Base-by-base conservation (phyloP, 2,113 vertebrate genomes). In the Panthera leo region DNA sequence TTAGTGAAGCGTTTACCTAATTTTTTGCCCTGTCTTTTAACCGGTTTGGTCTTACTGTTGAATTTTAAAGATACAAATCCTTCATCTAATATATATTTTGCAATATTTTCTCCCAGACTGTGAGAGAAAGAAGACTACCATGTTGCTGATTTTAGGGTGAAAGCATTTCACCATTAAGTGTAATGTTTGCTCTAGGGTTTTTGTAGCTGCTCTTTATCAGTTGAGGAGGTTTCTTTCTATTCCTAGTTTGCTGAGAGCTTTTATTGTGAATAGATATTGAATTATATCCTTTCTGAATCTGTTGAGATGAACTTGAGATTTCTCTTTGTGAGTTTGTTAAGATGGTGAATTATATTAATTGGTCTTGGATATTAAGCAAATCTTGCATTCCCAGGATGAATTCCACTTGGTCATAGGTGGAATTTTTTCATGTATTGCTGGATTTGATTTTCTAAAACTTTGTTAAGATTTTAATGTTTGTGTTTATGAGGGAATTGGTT, bases 221-320 rank as follows among this genome's bases (percentile, higher is more conserved):
- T 21, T 36, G n/a, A 96, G 39, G 87, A 85, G 36, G 31, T 90
- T 94, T 90, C 95, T 90, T 89, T 73, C 53, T 94, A 67, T 86
- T 65, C 18, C 31, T 53, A 73, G 55, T 91, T 86, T 96, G 73
- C 63, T 75, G 73, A 91, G 53, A 82, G 45, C 45, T 80, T 94
- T 91, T 67, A 36, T 73, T 36, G 34, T 86, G 55, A 91, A 82
- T 73, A 53, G 45, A 34, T 85, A 18, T 73, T 73, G 55, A 80
- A 71, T 67, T 48, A 39, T 83, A 42, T 82, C 82, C 18, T 87
- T 94, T 87, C 73, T 90, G 18, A 73, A 86, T 91, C 71, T 53
- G 80, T 79, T 65, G 45, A 94, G 73, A 91, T 91, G 80, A 86
- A 79, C 39, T 85, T 79, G n/a, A 75, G 55, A 58, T 75, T 91